phyloP scores from a whole-genome alignment of 2,113 vertebrate species.

The Rallus limicola region DNA sequence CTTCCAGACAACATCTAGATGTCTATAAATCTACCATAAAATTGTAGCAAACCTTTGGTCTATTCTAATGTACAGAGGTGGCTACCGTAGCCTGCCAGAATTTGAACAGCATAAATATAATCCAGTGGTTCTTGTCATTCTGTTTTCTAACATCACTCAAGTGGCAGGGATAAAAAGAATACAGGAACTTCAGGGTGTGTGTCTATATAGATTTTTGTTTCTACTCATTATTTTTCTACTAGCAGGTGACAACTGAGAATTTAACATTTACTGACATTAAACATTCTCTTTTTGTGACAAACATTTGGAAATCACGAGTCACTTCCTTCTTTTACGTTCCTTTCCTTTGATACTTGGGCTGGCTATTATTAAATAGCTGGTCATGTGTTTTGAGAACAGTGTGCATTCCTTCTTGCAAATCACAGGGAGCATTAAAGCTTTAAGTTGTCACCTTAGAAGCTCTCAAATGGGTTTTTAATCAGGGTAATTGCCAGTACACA shows the following conservation, averaged over 20 bases:
- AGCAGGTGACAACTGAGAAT: background rate
- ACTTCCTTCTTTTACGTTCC: background rate
- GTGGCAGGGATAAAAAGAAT: background rate
- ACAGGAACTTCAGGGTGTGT: background rate
- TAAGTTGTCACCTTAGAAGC: background rate
- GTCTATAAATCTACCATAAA: background rate
- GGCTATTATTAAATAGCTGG: background rate
- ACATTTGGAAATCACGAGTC: background rate
- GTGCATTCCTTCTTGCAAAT: background rate
- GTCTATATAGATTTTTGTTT: background rate
- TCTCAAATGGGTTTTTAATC: conserved; percentile 38
- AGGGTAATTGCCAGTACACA: background rate
- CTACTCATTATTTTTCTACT: background rate
- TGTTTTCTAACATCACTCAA: background rate
- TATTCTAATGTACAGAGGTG: background rate
- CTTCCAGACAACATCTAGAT: background rate
- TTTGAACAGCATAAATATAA: background rate
- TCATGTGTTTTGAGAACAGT: background rate
- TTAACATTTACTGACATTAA: background rate
- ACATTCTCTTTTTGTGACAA: background rate
- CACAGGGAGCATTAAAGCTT: background rate
- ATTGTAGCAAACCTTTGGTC: background rate
- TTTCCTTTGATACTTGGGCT: background rate
- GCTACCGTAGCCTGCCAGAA: background rate
- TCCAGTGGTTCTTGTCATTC: background rate